phyloP scores from a whole-genome alignment of 1,140 invertebrate genomes.

The Drosophila nebulosa region DNA sequence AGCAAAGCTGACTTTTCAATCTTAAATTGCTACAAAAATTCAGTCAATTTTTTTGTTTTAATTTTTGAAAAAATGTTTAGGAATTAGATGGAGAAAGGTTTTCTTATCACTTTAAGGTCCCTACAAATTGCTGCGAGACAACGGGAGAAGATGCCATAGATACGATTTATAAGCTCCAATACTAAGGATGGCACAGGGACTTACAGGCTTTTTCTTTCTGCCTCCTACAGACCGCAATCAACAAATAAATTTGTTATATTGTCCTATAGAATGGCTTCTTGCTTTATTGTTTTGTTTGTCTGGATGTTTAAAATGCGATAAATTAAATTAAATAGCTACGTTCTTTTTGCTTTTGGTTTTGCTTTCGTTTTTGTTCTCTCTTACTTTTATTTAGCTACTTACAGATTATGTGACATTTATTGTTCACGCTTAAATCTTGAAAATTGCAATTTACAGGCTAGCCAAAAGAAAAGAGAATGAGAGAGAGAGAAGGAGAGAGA shows the following conservation, averaged over 20 bases:
- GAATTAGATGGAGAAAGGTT: too few species aligned
- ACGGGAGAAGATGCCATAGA: not conserved
- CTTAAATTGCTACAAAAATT: too few species aligned
- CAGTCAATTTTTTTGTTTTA: too few species aligned
- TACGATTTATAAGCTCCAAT: slow-evolving; percentile 14
- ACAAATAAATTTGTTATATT: slow-evolving; percentile 69
- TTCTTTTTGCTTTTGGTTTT: not conserved
- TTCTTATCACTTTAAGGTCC: slow-evolving; percentile 20
- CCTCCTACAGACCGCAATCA: slow-evolving; percentile 52
- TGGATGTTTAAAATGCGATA: slow-evolving; percentile 77
- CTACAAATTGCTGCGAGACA: slow-evolving; percentile 21
- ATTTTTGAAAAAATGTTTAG: too few species aligned
- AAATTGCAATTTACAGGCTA: slow-evolving; percentile 72
- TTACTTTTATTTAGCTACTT: slow-evolving; percentile 73
- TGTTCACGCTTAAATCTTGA: slow-evolving; percentile 77
- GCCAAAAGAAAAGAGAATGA: not conserved
- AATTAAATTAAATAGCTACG: slow-evolving; percentile 73
- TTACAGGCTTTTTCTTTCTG: not conserved
- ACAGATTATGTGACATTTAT: slow-evolving; percentile 79
- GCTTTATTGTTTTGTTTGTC: slow-evolving; percentile 55
- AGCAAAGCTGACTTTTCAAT: too few species aligned
- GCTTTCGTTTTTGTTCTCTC: not conserved
- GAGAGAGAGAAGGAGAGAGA: not conserved
- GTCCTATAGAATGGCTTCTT: slow-evolving; percentile 19
- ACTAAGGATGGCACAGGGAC: too few species aligned